Evolutionary conservation across 2,888 invertebrate genomes (phyloP), one percentile per base, ranked within the genome.

Genomic region (Aethes cnicana): DNA sequence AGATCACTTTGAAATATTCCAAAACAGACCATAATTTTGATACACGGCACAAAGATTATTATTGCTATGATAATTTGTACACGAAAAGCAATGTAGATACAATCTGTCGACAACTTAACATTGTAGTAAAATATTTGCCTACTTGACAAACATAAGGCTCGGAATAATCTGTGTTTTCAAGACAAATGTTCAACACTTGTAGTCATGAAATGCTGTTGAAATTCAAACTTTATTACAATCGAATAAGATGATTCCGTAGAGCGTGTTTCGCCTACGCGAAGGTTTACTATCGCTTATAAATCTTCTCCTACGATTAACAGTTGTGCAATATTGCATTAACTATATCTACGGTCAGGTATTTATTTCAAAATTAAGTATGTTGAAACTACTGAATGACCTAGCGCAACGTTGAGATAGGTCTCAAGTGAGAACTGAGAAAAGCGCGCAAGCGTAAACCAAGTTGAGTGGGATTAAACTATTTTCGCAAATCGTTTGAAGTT

Each of bases 171-270:
- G 54, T 59, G 61, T 77, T 74, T 69, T 72, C 70, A 72, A 75
- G 77, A 79, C 75, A 79, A 80, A 81, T 80, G 81, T 74, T 76
- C 67, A 73, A 73, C 77, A 72, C 58, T 52, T 46, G 37, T 52
- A 32, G 18, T 32, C 21, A 23, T 18, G 17, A 39, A 16, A 39
- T 23, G 36, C 9, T 17, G 9, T 33, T 32, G 14, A 6, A 52
- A 14, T 20, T 23, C 17, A 16, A 16, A 17, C 6, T 18, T 39
- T 46, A 39, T 20, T 20, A 11, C 14, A 2, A 11, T 4, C 11
- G 1, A 3, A 11, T 37, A 46, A 39, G 39, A 18, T 44, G 9
- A 32, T 44, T 12, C 21, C 33, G 32, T 33, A 16, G 8, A 21
- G n/a, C n/a, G n/a, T 50, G 41, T 46, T 48, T 53, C 56, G 49